These are phyloP conservation scores for Malurus cyaneus DNA, from an alignment of 2,113 vertebrate species.

Conservation along the genomic window DNA sequence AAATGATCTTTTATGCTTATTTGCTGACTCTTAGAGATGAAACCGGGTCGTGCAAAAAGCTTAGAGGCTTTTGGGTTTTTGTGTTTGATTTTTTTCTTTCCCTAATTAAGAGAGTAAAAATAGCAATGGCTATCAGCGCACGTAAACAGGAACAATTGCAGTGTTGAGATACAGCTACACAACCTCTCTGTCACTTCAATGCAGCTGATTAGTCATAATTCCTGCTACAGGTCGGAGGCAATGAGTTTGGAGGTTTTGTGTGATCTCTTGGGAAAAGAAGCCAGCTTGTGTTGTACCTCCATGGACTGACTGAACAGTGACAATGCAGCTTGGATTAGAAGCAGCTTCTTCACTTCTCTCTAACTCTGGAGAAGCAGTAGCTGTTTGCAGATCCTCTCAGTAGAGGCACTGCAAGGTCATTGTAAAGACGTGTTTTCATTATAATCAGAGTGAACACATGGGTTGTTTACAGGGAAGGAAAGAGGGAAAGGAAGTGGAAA, in stretches of 20 bases:
- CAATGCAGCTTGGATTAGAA: not conserved
- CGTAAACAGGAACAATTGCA: not conserved
- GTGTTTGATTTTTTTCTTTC: accelerated
- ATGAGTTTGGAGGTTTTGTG: not conserved
- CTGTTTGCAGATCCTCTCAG: not conserved
- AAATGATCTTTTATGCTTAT: not conserved
- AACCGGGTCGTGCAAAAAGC: not conserved
- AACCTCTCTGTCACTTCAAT: not conserved
- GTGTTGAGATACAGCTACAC: not conserved
- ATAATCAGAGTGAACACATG: slow-evolving; percentile 20
- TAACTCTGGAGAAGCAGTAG: not conserved
- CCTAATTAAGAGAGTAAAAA: not conserved
- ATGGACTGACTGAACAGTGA: not conserved
- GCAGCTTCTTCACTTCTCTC: not conserved
- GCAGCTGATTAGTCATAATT: not conserved
- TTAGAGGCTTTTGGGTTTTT: not conserved
- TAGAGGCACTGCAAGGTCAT: not conserved
- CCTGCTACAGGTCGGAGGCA: not conserved
- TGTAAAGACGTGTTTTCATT: not conserved
- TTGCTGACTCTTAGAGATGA: not conserved
- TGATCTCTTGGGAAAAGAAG: not conserved
- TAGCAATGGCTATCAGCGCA: not conserved
- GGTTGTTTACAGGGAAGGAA: not conserved
- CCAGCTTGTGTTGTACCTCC: not conserved
- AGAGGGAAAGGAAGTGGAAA: not conserved